Evolutionary conservation across 2,888 invertebrate genomes (phyloP).

Genomic region (Sarcophaga carnaria): DNA sequence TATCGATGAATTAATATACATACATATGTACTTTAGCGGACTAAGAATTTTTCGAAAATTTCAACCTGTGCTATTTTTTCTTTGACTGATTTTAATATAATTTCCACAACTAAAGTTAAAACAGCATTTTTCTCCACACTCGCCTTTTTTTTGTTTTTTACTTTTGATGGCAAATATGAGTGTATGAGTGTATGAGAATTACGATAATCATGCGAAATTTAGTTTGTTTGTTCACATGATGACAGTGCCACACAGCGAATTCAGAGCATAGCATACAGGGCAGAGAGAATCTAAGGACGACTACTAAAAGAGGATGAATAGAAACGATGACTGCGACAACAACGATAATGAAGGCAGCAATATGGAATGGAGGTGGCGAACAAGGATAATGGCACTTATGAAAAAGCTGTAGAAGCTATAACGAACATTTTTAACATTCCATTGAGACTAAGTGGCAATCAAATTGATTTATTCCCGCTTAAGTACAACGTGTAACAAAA

Average conservation of each 20-base stretch:
- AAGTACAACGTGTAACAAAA: conserved; percentile 70
- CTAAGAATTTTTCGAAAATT: too few relatives aligned
- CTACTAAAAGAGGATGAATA: background rate
- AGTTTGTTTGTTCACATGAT: conserved; percentile 17
- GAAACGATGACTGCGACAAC: background rate
- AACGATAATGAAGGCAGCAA: background rate
- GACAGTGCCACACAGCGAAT: background rate
- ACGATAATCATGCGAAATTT: conserved; percentile 17
- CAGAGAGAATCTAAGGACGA: conserved; percentile 3
- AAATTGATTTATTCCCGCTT: conserved; percentile 79
- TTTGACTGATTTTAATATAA: background rate
- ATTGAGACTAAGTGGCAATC: conserved; percentile 73
- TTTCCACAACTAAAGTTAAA: background rate
- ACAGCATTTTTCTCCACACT: background rate
- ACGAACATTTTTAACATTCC: conserved; percentile 66
- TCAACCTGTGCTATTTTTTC: too few relatives aligned
- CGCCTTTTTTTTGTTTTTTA: conserved; percentile 9
- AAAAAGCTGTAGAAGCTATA: conserved; percentile 54
- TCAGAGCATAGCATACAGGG: background rate
- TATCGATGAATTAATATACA: too few relatives aligned
- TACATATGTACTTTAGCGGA: too few relatives aligned
- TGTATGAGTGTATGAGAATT: background rate
- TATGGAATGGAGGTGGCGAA: background rate
- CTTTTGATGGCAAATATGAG: conserved; percentile 1
- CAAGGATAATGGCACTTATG: conserved; percentile 39